These are phyloP conservation scores for Pelodiscus sinensis DNA, from an alignment of 2,113 vertebrate species.

Conservation along the genomic window DNA sequence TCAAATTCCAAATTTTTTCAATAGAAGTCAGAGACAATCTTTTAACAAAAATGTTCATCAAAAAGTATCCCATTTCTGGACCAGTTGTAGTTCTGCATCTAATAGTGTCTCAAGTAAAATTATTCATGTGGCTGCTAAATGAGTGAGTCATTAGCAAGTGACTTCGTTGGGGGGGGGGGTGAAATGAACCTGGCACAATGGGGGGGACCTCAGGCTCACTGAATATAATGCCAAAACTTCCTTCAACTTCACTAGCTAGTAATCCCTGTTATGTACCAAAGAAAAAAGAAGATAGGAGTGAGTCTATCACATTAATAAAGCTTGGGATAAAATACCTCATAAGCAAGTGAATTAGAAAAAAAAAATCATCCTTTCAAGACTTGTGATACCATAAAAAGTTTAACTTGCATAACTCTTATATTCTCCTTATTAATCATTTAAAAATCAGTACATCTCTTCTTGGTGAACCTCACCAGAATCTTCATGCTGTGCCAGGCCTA, in stretches of 20 bases:
- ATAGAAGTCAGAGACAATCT: rapidly evolving
- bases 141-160: not conserved
- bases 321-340: not conserved
- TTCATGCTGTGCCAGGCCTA: slow-evolving; percentile 89
- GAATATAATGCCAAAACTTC: not conserved
- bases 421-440: slow-evolving; percentile 99
- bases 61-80: not conserved
- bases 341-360: not conserved
- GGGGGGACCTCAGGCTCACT: not conserved
- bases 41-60: not conserved
- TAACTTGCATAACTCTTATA: slow-evolving; percentile 81
- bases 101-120: not conserved
- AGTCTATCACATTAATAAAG: not conserved
- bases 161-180: not conserved
- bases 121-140: not conserved
- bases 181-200: not conserved
- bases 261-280: not conserved
- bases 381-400: not conserved
- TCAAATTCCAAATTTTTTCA: rapidly evolving
- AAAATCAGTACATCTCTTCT: slow-evolving; percentile 99
- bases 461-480: slow-evolving; percentile 93
- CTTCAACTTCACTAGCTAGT: not conserved
- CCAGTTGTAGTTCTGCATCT: not conserved
- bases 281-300: not conserved
- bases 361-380: not conserved